These are phyloP conservation scores for Phenacoccus solenopsis DNA, from an alignment of 1,140 invertebrate species.

Conservation along the genomic window DNA sequence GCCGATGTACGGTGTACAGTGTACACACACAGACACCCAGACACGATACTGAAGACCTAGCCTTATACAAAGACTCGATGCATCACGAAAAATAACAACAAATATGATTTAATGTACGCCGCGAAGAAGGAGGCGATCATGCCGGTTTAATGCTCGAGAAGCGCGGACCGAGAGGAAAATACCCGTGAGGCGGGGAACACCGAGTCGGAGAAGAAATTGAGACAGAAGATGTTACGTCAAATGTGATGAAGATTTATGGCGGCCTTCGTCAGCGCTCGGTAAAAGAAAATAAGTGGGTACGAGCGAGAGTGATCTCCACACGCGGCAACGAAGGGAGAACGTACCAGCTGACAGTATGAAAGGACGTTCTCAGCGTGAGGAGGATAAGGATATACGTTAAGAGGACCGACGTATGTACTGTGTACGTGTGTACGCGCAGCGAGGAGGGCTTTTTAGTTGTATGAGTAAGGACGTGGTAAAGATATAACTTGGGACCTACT, in stretches of 20 bases:
- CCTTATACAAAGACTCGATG: neutral
- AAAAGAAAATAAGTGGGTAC: slow-evolving; percentile 18
- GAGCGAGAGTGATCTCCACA: slow-evolving; percentile 7
- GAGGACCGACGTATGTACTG: neutral
- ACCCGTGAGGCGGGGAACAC: neutral
- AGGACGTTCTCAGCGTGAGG: slow-evolving; percentile 15
- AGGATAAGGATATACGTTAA: slow-evolving; percentile 14
- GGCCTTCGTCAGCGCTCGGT: slow-evolving; percentile 14
- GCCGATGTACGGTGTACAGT: neutral
- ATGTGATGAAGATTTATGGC: slow-evolving; percentile 15
- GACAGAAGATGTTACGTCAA: slow-evolving; percentile 14
- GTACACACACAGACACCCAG: neutral
- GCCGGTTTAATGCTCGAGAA: slow-evolving; percentile 7
- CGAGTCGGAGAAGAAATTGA: slow-evolving; percentile 1
- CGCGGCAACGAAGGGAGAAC: neutral
- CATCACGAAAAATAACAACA: neutral
- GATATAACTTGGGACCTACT: too few relatives aligned
- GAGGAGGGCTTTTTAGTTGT: too few relatives aligned
- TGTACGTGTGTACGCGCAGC: too few relatives aligned
- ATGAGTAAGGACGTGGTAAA: too few relatives aligned
- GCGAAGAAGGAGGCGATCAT: neutral
- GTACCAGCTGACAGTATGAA: slow-evolving; percentile 6
- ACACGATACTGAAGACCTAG: neutral
- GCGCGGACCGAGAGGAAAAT: neutral
- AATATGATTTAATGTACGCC: neutral